Conservation (phyloP, 2,888 invertebrate genomes). For the Drepanosiphum platanoidis region DNA sequence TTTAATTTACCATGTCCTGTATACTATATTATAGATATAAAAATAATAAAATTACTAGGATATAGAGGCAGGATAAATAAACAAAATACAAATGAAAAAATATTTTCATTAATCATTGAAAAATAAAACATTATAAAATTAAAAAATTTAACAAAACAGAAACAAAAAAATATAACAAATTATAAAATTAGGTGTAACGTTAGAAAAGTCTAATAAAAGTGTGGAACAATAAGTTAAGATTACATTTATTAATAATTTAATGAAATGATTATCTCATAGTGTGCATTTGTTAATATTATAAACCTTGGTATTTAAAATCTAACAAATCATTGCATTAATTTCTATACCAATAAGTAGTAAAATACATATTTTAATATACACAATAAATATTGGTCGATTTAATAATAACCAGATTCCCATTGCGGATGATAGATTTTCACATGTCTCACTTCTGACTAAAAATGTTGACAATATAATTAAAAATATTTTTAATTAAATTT, state of each 20-base stretch:
- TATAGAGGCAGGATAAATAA: constrained; percentile 46
- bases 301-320: constrained; percentile 6
- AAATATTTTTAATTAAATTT: constrained; percentile 10
- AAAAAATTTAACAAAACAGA: constrained; percentile 45
- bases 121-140: constrained; percentile 44
- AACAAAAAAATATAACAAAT: constrained; percentile 48
- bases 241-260: constrained; percentile 36
- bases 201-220: constrained; percentile 53
- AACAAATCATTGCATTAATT: constrained; percentile 37
- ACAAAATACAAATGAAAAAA: constrained; percentile 35
- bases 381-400: constrained; percentile 46
- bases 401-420: constrained; percentile 65
- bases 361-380: constrained; percentile 17
- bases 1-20: not conserved
- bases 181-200: constrained; percentile 53
- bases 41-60: constrained; percentile 23
- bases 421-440: constrained; percentile 65
- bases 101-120: constrained; percentile 27
- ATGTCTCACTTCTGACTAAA: constrained; percentile 64
- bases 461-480: constrained; percentile 45
- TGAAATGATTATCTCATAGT: constrained; percentile 48
- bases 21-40: not conserved
- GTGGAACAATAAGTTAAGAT: constrained; percentile 54
- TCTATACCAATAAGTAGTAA: constrained; percentile 20
- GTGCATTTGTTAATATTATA: constrained; percentile 55